A percentile compares a stretch with the other conserved stretches of the same genome.
Evolutionary conservation across 2,113 vertebrate species (phyloP).

Genomic region (Gadus chalcogrammus): DNA sequence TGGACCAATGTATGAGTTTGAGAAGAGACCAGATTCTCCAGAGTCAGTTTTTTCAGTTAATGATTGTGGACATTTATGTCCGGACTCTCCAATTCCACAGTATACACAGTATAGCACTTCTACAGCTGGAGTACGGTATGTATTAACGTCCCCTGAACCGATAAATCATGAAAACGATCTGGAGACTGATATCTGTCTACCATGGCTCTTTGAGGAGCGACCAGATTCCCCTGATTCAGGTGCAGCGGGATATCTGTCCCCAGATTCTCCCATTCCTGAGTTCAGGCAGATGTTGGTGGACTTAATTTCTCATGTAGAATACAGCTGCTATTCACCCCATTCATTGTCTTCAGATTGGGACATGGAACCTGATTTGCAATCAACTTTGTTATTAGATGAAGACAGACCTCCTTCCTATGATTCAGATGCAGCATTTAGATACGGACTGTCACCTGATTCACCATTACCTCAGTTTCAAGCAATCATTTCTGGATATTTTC

Average conservation of each 20-base stretch:
- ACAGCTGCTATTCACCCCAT: slow-evolving; percentile 41
- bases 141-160: slow-evolving; percentile 24
- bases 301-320: slow-evolving; percentile 2
- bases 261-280: slow-evolving; percentile 50
- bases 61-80: no score
- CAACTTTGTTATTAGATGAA: neutral
- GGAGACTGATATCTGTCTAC: no score
- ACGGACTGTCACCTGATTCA: slow-evolving; percentile 38
- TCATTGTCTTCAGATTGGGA: slow-evolving; percentile 40
- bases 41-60: slow-evolving; percentile 27
- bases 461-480: slow-evolving; percentile 37
- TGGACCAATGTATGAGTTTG: slow-evolving; percentile 9
- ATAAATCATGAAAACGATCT: neutral
- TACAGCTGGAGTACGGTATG: no score
- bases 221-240: slow-evolving; percentile 31
- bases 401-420: slow-evolving; percentile 41
- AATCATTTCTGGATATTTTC: neutral
- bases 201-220: no score
- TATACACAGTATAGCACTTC: no score
- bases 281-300: slow-evolving; percentile 17
- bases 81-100: no score
- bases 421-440: neutral
- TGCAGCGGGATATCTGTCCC: slow-evolving; percentile 32
- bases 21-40: slow-evolving; percentile 46
- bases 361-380: neutral